Evolutionary conservation across 2,113 vertebrate species (phyloP), one percentile per base, ranked within the genome.

Genomic region (Sterrhoptilus dennistouni): DNA sequence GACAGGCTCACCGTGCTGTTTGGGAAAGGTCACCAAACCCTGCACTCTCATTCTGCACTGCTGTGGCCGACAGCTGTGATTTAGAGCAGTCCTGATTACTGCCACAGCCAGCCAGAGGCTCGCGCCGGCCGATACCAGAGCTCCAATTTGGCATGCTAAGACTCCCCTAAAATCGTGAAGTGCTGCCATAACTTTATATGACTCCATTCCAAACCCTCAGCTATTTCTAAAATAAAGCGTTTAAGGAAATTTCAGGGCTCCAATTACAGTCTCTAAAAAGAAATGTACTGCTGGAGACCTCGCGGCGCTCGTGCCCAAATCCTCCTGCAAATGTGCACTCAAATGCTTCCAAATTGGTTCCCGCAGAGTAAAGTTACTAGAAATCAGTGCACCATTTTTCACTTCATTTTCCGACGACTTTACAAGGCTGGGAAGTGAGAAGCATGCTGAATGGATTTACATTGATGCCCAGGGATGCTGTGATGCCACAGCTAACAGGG

Each of bases 181-280:
- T 94, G 80, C 93, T 11, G 2, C 95, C 96, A 82, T 97, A 97
- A 97, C 88, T 97, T 97, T 95, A 97, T 96, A 96, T 68, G 84
- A 52, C 65, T 96, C 87, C 78, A 8, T 88, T 95, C 64, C 49
- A 81, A 92, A 96, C 80, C 49, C 56, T 69, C 89, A 66, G 70
- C 87, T 83, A 70, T 96, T 96, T 83, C 88, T 97, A 94, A 96
- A 93, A 93, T 80, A 82, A 94, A 78, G 75, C 29, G 6, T 91
- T 96, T 89, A 94, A 97, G 78, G 75, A 96, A 89, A 96, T 96
- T 85, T 80, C 92, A 95, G 79, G 52, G 40, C 71, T 88, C 25
- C 66, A 94, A 94, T 94, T 68, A 94, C 44, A 80, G 63, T 57
- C 90, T 91, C 92, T 96, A 96, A 96, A 96, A 85, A 52, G 65